phyloP scores from a whole-genome alignment of 2,113 vertebrate species.

The Istiophorus platypterus region DNA sequence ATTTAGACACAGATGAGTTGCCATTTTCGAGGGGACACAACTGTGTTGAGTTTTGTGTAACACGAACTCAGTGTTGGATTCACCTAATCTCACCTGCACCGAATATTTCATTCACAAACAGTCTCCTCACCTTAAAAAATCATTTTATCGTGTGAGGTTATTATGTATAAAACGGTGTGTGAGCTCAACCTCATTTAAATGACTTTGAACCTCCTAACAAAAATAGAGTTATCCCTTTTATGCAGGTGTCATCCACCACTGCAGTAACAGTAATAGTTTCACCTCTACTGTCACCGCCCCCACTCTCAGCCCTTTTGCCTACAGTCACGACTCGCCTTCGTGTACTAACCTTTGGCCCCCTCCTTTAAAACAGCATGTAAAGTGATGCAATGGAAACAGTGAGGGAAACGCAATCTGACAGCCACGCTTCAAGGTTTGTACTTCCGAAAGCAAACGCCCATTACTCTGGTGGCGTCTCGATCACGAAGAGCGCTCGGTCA shows the following conservation, averaged over 20 bases:
- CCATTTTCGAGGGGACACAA: background rate
- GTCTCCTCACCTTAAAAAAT: background rate
- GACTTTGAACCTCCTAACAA: background rate
- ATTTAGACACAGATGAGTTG: background rate
- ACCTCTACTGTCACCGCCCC: slow-evolving; percentile 43
- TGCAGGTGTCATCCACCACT: background rate
- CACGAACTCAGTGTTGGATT: slow-evolving; percentile 16
- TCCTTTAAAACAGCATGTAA: slow-evolving; percentile 65
- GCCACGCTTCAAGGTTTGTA: slow-evolving; percentile 48
- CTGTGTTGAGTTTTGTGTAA: slow-evolving; percentile 24
- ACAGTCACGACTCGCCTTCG: slow-evolving; percentile 25
- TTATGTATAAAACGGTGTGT: no score
- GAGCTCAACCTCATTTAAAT: slow-evolving; percentile 2
- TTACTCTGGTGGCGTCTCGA: slow-evolving; percentile 55
- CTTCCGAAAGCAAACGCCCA: slow-evolving; percentile 61
- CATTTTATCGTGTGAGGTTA: no score
- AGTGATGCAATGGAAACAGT: slow-evolving; percentile 53
- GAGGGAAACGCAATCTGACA: slow-evolving; percentile 70
- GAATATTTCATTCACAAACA: slow-evolving; percentile 26
- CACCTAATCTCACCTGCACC: background rate
- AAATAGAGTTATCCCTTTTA: slow-evolving; percentile 52
- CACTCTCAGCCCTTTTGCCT: slow-evolving; percentile 28
- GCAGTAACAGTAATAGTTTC: slow-evolving; percentile 49
- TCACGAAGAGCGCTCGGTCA: slow-evolving; percentile 61
- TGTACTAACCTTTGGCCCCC: slow-evolving; percentile 47